Conservation (phyloP, 2,113 vertebrate species). For the Oncorhynchus kisutch region DNA sequence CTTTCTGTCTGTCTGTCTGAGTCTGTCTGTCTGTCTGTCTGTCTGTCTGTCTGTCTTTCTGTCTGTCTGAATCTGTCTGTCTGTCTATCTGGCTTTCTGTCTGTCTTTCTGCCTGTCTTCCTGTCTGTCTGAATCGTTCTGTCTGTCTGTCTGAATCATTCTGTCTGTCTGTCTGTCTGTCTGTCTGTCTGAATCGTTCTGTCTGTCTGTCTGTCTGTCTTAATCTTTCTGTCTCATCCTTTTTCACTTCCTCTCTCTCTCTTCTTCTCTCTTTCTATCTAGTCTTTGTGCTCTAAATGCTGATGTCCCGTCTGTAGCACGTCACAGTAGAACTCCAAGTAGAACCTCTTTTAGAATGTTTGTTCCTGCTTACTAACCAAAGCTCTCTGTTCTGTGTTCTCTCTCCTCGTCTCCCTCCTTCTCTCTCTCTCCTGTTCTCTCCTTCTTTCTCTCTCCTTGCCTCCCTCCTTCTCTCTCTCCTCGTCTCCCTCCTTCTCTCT, state of each 20-base stretch:
- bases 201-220: too few relatives aligned
- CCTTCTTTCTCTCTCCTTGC: slow-evolving; percentile 39
- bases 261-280: neutral
- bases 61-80: too few relatives aligned
- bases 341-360: slow-evolving; percentile 42
- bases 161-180: too few relatives aligned
- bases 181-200: too few relatives aligned
- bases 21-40: too few relatives aligned
- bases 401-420: slow-evolving; percentile 53
- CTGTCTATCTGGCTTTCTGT: too few relatives aligned
- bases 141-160: too few relatives aligned
- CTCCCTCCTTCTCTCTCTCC: slow-evolving; percentile 28
- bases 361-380: slow-evolving; percentile 61
- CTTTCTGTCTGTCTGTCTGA: too few relatives aligned
- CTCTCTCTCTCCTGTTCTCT: slow-evolving; percentile 33
- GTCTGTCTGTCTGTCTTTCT: too few relatives aligned
- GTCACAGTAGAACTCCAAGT: slow-evolving; percentile 5
- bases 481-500: slow-evolving; percentile 42
- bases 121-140: too few relatives aligned
- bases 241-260: slow-evolving; percentile 33
- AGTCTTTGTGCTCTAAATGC: neutral
- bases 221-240: neutral
- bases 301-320: neutral
- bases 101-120: too few relatives aligned
- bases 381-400: slow-evolving; percentile 68